Base-by-base conservation (phyloP, 2,888 invertebrate species). In the Cerceris ruficornis region DNA sequence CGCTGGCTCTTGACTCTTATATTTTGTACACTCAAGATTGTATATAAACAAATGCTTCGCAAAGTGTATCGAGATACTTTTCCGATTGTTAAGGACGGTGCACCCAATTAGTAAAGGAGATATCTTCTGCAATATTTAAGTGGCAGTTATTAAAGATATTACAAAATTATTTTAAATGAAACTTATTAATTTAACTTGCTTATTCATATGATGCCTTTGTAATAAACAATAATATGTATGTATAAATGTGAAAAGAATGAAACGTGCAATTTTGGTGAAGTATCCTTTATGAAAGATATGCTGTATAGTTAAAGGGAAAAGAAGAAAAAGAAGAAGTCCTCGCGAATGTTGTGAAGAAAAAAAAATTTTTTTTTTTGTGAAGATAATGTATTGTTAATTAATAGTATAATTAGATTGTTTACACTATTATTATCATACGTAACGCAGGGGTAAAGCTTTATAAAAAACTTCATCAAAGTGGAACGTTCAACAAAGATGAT, bases 231-330 rank as follows among this genome's bases (percentile, higher is more conserved):
- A 70, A 78, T 77, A 77, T 86, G 85, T 86, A 86, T 82, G 85
- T 85, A 80, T 86, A 87, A 86, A 86, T 86, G 80, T 83, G 85
- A 72, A 81, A 83, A 79, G 77, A 75, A 79, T 82, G 85, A 72
- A 83, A 85, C 85, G 87, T 85, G 81, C 87, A 85, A 86, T 86
- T 87, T 86, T 83, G 87, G 80, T 83, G 81, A 86, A 85, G 83
- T 86, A 85, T 74, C 73, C 75, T 77, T 77, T 81, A 79, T 28
- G 57, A 68, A 74, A 82, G 78, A 59, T 69, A 69, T 68, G 39
- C 66, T 82, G 75, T 81, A 84, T 76, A 84, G 54, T 78, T 59
- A 84, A 60, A 46, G 57, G 28, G 4, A 28, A 28, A 28, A 28
- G 28, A 28, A 28, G 28, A 28, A 28, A 28, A 28, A 28, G 28